phyloP scores from a whole-genome alignment of 37 sponge, comb jelly and placozoan genomes.

The Haliclona indistincta region DNA sequence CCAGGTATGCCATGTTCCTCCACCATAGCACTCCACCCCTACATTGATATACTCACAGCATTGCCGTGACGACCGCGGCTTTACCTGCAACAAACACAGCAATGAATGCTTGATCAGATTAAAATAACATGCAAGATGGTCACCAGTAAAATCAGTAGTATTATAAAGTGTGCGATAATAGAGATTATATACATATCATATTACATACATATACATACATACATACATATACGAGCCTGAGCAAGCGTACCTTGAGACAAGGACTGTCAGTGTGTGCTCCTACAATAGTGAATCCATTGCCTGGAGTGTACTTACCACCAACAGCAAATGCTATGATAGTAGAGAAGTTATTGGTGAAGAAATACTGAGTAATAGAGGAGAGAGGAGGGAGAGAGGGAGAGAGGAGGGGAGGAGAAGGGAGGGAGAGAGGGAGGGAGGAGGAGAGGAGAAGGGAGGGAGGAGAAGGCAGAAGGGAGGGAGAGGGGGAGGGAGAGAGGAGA shows the following conservation, averaged over 20 bases:
- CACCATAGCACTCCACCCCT: constrained; percentile 90
- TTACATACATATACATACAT: too few relatives aligned
- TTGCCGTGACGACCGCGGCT: constrained; percentile 49
- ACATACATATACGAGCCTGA: too few relatives aligned
- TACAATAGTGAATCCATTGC: constrained; percentile 91
- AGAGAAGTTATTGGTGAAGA: constrained; percentile 86
- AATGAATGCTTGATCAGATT: too few relatives aligned
- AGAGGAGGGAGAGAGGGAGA: background rate
- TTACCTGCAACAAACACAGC: constrained; percentile 69
- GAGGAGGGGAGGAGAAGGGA: too few relatives aligned
- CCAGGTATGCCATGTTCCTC: constrained; percentile 98
- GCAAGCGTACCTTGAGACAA: constrained; percentile 72
- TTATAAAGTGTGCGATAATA: too few relatives aligned
- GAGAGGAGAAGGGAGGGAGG: too few relatives aligned
- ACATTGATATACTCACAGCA: constrained; percentile 67
- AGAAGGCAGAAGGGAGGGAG: too few relatives aligned
- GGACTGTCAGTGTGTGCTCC: constrained; percentile 98
- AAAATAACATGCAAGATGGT: too few relatives aligned
- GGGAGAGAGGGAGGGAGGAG: too few relatives aligned
- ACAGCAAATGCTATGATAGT: constrained; percentile 94
- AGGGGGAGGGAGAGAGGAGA: too few relatives aligned
- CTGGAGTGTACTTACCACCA: constrained; percentile 87
- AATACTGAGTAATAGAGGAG: constrained; percentile 90
- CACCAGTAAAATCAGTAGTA: too few relatives aligned
- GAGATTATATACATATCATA: too few relatives aligned